A percentile compares a stretch with the other conserved stretches of the same genome.
phyloP scores from a whole-genome alignment of 2,113 vertebrate species.

The Ciconia maguari region DNA sequence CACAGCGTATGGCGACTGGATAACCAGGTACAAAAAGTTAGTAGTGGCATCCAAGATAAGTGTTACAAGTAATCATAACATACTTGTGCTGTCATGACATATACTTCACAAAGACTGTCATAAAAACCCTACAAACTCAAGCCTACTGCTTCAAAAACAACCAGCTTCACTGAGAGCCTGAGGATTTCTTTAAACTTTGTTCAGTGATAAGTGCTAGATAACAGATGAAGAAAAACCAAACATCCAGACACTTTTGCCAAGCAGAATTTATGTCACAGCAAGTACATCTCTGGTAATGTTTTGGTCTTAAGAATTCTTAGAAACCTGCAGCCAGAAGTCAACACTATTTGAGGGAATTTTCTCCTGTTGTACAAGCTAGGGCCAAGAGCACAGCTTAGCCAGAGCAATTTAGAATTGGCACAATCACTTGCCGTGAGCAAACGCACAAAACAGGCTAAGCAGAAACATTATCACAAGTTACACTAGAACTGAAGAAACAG shows the following conservation, averaged over 20 bases:
- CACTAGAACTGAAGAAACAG: background rate
- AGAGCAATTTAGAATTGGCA: background rate
- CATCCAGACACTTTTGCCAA: background rate
- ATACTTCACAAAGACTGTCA: background rate
- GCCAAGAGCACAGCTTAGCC: background rate
- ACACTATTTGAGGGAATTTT: background rate
- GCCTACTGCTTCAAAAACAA: background rate
- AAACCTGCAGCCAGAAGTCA: background rate
- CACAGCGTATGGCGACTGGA: background rate
- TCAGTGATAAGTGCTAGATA: background rate
- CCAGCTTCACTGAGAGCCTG: background rate
- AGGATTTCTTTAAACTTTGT: background rate
- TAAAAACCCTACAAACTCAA: background rate
- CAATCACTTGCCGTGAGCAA: background rate
- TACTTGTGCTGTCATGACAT: accelerated
- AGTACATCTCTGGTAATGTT: background rate
- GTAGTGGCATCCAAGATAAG: background rate
- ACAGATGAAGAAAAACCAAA: background rate
- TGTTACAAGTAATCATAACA: background rate
- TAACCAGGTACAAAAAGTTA: background rate
- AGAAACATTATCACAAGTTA: background rate
- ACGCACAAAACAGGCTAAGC: background rate
- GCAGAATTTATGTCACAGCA: background rate
- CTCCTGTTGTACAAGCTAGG: background rate
- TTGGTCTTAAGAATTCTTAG: background rate